Base-by-base conservation (phyloP, 2,888 invertebrate genomes). In the Pseudococcus viburni region DNA sequence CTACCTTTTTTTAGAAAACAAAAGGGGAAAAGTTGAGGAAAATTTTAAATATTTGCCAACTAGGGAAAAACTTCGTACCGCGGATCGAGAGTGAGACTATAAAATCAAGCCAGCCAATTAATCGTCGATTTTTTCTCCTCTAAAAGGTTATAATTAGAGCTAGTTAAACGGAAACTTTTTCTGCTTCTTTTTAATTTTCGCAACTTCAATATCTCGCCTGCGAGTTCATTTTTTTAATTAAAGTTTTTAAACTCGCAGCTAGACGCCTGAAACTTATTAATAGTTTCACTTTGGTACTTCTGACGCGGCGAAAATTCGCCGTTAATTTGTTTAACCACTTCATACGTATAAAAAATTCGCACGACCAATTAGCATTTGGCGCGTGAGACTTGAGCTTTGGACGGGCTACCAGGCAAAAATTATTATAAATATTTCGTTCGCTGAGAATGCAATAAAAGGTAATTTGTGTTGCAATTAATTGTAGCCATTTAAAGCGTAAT, bases 391-490 rank as follows among this genome's bases (percentile, higher is more conserved):
- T 46, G 12, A 12, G 46, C 8, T 8, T 46, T 8, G 46, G 46
- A 15, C 51, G 51, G 51, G 17, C 17, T 15, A 22, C 19, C 22
- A 8, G 33, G 68, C 68, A 12, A 73, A 73, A 73, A 19, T 59
- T 19, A 19, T 73, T 73, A 73, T 73, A 73, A 73, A 73, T 73
- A 73, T 73, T 73, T 73, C 80, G 80, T 80, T 33, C 26, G 26
- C 26, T 8, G 80, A 80, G 42, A 80, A 80, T 80, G 80, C 80
- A 80, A 80, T 80, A 80, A 80, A 80, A 73, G 39, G 80, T 80
- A 80, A 80, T 80, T 80, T 80, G 80, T 80, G 80, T 80, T 80
- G 80, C 80, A 80, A 80, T 80, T 80, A 80, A 80, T 80, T 80
- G 80, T 80, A 80, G 80, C 80, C 80, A 80, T 80, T 80, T 80